Percentiles rank a stretch among this genome's conserved stretches.
Conservation (phyloP, 2,888 invertebrate genomes). For the Sarcophaga rosellei region DNA sequence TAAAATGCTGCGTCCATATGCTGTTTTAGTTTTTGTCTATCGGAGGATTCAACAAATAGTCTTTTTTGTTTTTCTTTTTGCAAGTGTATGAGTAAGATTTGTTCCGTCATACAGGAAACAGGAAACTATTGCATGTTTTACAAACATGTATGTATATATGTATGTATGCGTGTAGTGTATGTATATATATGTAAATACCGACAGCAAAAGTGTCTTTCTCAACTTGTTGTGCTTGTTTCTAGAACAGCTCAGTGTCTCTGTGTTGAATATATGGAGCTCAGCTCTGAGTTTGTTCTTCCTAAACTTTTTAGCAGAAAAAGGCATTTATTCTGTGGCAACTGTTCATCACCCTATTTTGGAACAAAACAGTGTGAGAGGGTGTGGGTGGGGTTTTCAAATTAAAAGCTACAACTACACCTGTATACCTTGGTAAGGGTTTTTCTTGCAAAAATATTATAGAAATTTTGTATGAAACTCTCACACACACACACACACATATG, state of each 20-base stretch:
- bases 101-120: slow-evolving; percentile 26
- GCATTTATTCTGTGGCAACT: not conserved
- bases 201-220: too few relatives aligned
- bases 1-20: not conserved
- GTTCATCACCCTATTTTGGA: too few relatives aligned
- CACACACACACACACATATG: not conserved
- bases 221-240: too few relatives aligned
- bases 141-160: not conserved
- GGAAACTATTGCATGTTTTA: slow-evolving; percentile 20
- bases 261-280: not conserved
- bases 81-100: not conserved
- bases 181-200: too few relatives aligned
- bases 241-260: not conserved
- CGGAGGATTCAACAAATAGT: not conserved
- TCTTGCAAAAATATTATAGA: not conserved
- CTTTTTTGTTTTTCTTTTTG: not conserved
- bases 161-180: not conserved
- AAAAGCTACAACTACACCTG: not conserved
- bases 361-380: too few relatives aligned
- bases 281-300: not conserved
- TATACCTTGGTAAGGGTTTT: not conserved
- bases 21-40: not conserved
- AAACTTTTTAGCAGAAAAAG: slow-evolving; percentile 7
- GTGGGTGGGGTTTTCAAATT: not conserved
- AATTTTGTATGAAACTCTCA: not conserved